Conservation (phyloP, 2,888 invertebrate species). For the Lymantria dispar region DNA sequence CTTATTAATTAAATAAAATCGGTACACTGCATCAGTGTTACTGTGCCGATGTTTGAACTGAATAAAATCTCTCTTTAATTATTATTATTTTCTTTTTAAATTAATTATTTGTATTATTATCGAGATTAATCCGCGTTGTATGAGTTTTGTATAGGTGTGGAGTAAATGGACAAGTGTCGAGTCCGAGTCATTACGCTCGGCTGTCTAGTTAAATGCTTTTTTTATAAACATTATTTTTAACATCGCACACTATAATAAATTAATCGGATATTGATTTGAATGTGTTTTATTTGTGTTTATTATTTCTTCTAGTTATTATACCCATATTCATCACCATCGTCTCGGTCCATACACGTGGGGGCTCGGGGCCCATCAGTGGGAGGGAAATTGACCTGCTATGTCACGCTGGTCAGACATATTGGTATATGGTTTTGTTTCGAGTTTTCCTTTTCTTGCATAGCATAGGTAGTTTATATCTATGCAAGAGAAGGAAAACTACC, state of each 20-base stretch:
- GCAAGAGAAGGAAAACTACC: too few relatives aligned
- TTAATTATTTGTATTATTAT: constrained; percentile 50
- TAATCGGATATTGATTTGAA: constrained; percentile 71
- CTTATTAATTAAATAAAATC: constrained; percentile 64
- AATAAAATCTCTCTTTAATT: constrained; percentile 61
- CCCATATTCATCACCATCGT: too few relatives aligned
- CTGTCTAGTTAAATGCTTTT: constrained; percentile 74
- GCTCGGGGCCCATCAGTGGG: too few relatives aligned
- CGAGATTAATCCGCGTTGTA: constrained; percentile 56
- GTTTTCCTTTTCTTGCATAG: too few relatives aligned
- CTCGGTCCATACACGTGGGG: too few relatives aligned
- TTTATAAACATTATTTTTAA: constrained; percentile 79
- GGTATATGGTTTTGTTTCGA: too few relatives aligned
- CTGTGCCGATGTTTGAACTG: constrained; percentile 60
- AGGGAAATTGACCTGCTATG: too few relatives aligned
- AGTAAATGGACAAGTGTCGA: constrained; percentile 57
- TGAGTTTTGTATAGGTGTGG: constrained; percentile 58
- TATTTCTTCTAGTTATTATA: too few relatives aligned
- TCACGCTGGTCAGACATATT: too few relatives aligned
- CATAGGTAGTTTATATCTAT: too few relatives aligned
- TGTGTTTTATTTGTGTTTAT: constrained; percentile 38
- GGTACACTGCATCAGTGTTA: constrained; percentile 76
- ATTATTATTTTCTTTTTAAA: constrained; percentile 44
- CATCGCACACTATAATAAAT: constrained; percentile 83
- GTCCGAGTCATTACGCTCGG: constrained; percentile 44